These are phyloP conservation scores for Meiosimyza decipiens DNA, from an alignment of 2,888 invertebrate species.

Conservation along the genomic window DNA sequence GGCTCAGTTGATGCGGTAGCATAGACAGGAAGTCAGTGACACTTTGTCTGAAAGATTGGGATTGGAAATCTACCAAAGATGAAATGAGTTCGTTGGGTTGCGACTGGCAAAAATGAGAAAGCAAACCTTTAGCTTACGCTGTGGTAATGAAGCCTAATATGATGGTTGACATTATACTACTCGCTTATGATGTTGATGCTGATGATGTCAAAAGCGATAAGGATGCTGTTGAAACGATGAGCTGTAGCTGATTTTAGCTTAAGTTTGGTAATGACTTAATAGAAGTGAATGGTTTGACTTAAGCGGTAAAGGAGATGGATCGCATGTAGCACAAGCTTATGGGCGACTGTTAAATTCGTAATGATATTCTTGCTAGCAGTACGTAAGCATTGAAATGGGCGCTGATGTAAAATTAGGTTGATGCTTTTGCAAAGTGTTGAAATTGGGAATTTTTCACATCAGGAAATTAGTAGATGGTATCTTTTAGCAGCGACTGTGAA, in stretches of 20 bases:
- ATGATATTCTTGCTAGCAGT: too few relatives aligned
- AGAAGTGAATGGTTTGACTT: too few relatives aligned
- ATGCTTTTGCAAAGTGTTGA: too few relatives aligned
- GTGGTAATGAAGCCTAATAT: slow-evolving; percentile 23
- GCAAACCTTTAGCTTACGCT: neutral
- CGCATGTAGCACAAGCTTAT: too few relatives aligned
- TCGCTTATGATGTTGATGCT: slow-evolving; percentile 1
- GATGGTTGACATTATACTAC: slow-evolving; percentile 17
- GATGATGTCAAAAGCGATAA: neutral
- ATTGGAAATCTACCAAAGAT: neutral
- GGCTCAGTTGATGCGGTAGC: neutral
- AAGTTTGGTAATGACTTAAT: too few relatives aligned
- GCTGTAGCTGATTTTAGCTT: neutral
- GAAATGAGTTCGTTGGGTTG: neutral
- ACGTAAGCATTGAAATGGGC: too few relatives aligned
- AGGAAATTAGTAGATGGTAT: too few relatives aligned
- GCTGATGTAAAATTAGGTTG: too few relatives aligned
- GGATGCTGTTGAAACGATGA: neutral
- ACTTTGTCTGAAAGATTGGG: neutral
- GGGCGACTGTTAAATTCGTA: too few relatives aligned
- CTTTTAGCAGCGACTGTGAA: too few relatives aligned
- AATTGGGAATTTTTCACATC: too few relatives aligned
- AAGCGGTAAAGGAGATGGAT: too few relatives aligned
- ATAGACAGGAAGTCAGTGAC: neutral
- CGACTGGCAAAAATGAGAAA: neutral